A percentile compares a stretch with the other conserved stretches of the same genome.
Conservation (phyloP, 2,797 vertebrate genomes). For the Remorina albescens region DNA sequence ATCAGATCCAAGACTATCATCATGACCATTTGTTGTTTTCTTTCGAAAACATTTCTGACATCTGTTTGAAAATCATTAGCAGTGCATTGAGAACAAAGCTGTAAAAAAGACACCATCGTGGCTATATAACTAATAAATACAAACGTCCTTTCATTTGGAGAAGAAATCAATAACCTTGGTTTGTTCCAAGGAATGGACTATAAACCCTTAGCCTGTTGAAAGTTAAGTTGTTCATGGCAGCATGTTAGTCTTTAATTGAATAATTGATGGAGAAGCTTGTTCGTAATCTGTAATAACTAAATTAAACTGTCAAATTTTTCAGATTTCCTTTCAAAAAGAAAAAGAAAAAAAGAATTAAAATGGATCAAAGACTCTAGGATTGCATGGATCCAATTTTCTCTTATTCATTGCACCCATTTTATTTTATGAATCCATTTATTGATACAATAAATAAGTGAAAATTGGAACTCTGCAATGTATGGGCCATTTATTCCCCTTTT, state of each 20-base stretch:
- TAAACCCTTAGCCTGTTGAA: not conserved
- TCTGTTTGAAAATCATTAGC: not conserved
- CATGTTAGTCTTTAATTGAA: not conserved
- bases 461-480: too few relatives aligned
- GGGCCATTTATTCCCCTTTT: too few relatives aligned
- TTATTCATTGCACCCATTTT: too few relatives aligned
- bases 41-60: not conserved
- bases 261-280: not conserved
- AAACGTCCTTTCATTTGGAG: not conserved
- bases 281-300: not conserved
- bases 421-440: too few relatives aligned
- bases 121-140: not conserved
- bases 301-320: not conserved
- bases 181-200: not conserved
- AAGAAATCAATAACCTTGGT: not conserved
- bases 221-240: not conserved
- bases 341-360: too few relatives aligned
- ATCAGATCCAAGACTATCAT: not conserved
- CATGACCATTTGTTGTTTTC: not conserved
- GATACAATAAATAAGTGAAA: too few relatives aligned
- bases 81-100: not conserved
- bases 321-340: too few relatives aligned
- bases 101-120: not conserved
- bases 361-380: too few relatives aligned
- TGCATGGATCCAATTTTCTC: too few relatives aligned